A percentile compares a stretch with the other conserved stretches of the same genome.
phyloP scores from a whole-genome alignment of 2,113 vertebrate species.

The Nyctibius bracteatus region DNA sequence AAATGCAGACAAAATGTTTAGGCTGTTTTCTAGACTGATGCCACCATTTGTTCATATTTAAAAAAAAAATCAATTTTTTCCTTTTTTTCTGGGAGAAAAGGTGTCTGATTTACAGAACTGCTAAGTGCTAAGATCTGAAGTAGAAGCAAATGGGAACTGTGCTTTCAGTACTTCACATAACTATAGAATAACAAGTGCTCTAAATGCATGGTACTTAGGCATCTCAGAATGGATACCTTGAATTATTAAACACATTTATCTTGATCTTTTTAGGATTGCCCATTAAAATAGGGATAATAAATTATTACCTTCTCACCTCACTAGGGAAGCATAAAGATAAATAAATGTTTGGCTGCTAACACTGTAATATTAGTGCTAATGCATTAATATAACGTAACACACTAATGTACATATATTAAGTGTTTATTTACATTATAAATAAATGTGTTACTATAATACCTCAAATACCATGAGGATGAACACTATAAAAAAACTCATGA shows the following conservation, averaged over 20 bases:
- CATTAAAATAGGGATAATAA: background rate
- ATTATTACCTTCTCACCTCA: background rate
- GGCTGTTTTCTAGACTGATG: background rate
- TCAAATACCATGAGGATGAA: slow-evolving; percentile 35
- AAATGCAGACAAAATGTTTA: background rate
- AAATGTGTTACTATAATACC: slow-evolving; percentile 16
- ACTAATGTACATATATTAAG: background rate
- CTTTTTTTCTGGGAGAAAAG: background rate
- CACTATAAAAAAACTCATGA: slow-evolving; percentile 12
- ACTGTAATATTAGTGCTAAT: background rate
- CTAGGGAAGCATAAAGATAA: background rate
- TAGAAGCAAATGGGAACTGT: background rate
- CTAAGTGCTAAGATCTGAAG: background rate
- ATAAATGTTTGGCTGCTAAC: background rate
- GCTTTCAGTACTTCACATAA: background rate
- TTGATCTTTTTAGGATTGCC: background rate
- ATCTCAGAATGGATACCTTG: background rate
- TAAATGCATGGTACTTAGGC: background rate
- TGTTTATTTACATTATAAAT: slow-evolving; percentile 16
- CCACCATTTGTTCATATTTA: background rate
- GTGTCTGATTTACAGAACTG: background rate
- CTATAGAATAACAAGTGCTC: background rate
- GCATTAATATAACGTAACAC: background rate
- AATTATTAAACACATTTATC: background rate
- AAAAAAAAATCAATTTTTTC: background rate